These are phyloP conservation scores for Cydia splendana DNA, from an alignment of 1,140 invertebrate species.

Conservation along the genomic window DNA sequence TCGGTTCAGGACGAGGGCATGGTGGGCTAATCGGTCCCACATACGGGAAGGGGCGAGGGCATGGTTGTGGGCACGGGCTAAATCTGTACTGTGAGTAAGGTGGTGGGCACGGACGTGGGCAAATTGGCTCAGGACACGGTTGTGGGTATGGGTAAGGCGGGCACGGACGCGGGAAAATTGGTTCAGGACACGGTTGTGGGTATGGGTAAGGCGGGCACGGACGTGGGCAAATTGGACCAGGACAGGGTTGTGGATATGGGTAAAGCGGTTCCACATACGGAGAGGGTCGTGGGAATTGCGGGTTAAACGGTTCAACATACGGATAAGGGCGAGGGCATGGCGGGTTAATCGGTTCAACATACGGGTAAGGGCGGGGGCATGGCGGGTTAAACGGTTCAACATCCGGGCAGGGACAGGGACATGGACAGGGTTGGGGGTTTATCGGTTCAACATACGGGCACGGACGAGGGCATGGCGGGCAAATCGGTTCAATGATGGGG, in stretches of 20 bases:
- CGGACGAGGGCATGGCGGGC: background rate
- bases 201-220: background rate
- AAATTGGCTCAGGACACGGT: constrained; percentile 32
- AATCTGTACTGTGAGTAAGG: background rate
- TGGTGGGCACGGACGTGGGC: constrained; percentile 21
- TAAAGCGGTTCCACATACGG: background rate
- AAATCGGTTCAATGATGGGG: background rate
- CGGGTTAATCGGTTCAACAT: background rate
- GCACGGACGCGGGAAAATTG: constrained; percentile 8
- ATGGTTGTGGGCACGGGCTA: background rate
- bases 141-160: background rate
- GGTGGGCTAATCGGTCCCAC: background rate
- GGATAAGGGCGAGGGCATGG: constrained; percentile 35
- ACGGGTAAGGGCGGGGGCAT: background rate
- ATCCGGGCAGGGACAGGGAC: background rate
- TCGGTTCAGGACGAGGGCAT: background rate
- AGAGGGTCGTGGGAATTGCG: too few species aligned
- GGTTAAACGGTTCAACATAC: background rate
- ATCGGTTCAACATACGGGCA: background rate
- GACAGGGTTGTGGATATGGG: background rate
- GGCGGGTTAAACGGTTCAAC: background rate
- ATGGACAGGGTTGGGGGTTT: background rate
- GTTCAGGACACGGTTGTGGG: constrained; percentile 30
- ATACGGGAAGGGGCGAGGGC: background rate
- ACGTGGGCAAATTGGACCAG: background rate